Evolutionary conservation across 2,113 vertebrate genomes (phyloP), one percentile per base, ranked within the genome.

Genomic region (Stercorarius parasiticus): DNA sequence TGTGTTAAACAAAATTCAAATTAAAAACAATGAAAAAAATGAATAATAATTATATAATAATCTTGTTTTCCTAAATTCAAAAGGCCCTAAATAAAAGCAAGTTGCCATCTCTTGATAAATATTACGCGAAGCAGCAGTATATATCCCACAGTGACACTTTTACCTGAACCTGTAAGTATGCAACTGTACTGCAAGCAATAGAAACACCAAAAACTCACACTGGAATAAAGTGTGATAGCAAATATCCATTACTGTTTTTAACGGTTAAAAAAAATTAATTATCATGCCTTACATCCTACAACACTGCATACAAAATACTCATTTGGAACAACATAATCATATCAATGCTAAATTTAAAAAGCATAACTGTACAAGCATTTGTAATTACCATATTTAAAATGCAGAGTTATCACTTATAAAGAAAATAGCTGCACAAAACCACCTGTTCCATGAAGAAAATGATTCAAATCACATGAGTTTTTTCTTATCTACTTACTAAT

Each of bases 1-100:
- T 97, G 88, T 77, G 97, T 97, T 97, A 95, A 98, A 98, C 58
- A 97, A 98, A 98, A 98, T 95, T 94, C 86, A 99, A 98, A 98
- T 97, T 96, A 97, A 98, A 99, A 97, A 88, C 96, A 98, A 95
- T 96, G 89, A 92, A 94, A 97, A 88, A 76, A 94, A 95, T 26
- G 9, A 97, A 69, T 67, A 81, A 72, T 88, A 66, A 81, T 16
- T 83, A 86, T 62, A 69, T 45, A 72, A 53, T 91, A 72, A 88
- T 11, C 16, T 47, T 47, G 5, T 40, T 82, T 59, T 72, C 72
- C 67, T 70, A 66, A 92, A 92, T 74, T 55, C 30, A 23, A 27
- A 77, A 90, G 6, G 29, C 11, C 11, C 23, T 74, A 66, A 78
- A 66, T 58, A 69, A n/a, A 90, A 43, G 2, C 19, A 90, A 81